Conservation (phyloP, 2,797 vertebrate species). For the Chelonia mydas region DNA sequence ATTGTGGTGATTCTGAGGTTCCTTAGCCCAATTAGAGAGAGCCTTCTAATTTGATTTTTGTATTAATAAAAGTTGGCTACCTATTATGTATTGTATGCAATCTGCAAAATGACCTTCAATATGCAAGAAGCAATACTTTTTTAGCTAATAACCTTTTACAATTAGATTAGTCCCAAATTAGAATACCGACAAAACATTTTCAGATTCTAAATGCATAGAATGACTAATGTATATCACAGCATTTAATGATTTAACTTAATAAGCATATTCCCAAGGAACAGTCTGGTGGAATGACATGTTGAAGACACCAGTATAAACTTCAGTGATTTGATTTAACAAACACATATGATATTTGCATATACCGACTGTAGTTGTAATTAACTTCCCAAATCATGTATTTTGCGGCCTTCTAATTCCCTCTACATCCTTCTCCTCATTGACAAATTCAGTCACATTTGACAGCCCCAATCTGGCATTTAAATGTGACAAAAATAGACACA, state of each 20-base stretch:
- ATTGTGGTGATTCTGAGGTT: background rate
- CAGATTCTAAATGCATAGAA: slow-evolving; percentile 35
- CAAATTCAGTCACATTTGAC: slow-evolving; percentile 63
- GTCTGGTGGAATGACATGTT: slow-evolving; percentile 36
- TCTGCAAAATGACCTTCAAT: slow-evolving; percentile 22
- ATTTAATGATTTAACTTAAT: slow-evolving; percentile 72
- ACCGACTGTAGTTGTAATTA: slow-evolving; percentile 73
- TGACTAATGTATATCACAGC: slow-evolving; percentile 21
- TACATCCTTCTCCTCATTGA: slow-evolving; percentile 25
- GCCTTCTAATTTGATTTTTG: slow-evolving; percentile 7
- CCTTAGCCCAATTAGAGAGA: background rate
- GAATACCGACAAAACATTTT: slow-evolving; percentile 14
- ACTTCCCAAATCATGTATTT: slow-evolving; percentile 56
- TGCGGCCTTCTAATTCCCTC: slow-evolving; percentile 54
- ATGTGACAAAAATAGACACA: slow-evolving; percentile 16
- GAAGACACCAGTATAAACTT: slow-evolving; percentile 56
- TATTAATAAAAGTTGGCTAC: background rate
- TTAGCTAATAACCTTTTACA: slow-evolving; percentile 22
- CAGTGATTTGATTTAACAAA: slow-evolving; percentile 68
- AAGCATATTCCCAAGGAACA: slow-evolving; percentile 61
- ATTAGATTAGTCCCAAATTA: background rate
- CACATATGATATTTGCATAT: slow-evolving; percentile 69
- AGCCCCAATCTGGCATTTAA: slow-evolving; percentile 35
- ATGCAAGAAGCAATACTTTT: background rate
- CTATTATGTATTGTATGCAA: background rate